Conservation (phyloP, 2,797 vertebrate species). For the Melanitta fusca region DNA sequence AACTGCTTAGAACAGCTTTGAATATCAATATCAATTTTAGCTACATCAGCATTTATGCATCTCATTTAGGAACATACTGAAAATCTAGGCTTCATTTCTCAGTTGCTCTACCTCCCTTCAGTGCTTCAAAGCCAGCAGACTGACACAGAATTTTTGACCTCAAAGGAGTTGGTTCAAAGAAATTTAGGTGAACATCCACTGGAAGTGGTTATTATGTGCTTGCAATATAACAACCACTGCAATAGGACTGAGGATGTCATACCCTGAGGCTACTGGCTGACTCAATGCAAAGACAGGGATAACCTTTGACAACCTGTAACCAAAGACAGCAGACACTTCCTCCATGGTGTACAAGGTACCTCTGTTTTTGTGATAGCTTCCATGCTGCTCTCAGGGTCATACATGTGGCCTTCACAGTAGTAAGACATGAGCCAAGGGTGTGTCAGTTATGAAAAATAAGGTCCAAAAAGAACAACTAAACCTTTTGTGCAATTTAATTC, state of each 20-base stretch:
- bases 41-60: slow-evolving; percentile 17
- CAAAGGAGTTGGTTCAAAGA: not conserved
- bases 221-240: rapidly evolving
- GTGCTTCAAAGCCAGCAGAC: not conserved
- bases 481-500: slow-evolving; percentile 58
- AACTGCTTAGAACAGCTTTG: slow-evolving; percentile 35
- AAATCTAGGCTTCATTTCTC: slow-evolving; percentile 8
- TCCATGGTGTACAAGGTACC: not conserved
- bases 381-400: not conserved
- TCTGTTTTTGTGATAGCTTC: not conserved
- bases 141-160: not conserved
- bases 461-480: slow-evolving; percentile 53
- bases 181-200: not conserved
- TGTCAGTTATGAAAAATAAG: slow-evolving; percentile 49
- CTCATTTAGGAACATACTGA: not conserved
- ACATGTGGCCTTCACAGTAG: not conserved
- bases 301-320: not conserved
- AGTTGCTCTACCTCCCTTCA: not conserved
- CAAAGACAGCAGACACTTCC: not conserved
- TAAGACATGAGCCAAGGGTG: not conserved
- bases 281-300: not conserved
- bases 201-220: not conserved
- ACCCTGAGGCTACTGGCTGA: not conserved
- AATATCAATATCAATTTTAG: slow-evolving; percentile 32
- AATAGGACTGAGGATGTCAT: not conserved